Evolutionary conservation across 2,797 vertebrate species (phyloP), one percentile per base, ranked within the genome.

Genomic region (Mionectes olivaceus): DNA sequence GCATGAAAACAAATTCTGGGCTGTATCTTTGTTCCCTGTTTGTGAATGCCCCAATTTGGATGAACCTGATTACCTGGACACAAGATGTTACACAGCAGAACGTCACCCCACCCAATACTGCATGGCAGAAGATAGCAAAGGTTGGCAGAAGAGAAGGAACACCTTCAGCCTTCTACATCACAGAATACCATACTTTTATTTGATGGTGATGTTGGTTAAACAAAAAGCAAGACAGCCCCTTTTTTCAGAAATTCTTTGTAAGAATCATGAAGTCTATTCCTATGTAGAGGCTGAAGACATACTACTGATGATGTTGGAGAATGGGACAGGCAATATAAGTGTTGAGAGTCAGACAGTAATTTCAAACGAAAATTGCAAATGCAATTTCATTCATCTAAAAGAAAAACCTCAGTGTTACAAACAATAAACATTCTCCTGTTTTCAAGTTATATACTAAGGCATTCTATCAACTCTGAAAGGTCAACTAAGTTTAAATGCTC

Each of bases 41-140:
- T 78, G 69, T 8, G 7, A 87, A 91, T 88, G 65, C 21, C 56
- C 27, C 65, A 73, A 9, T 74, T 85, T 89, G 93, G 69, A 68
- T 87, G 47, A 88, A 85, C 59, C 50, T 21, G 92, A 95, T 92
- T 87, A 94, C 63, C 68, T 89, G 87, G 67, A 44, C 73, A 89
- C 39, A 47, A 84, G 79, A 79, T 5, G 9, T 82, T 69, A 87
- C 28, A 57, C 7, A 75, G 78, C 27, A 81, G 32, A 89, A 85
- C 1, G 37, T 33, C 59, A 91, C 82, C 55, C 73, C 95, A 94
- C 93, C 92, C 94, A 88, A 13, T 5, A 74, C 64, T 56, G 85
- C 50, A 27, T 1, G 16, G 57, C 53, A 82, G 47, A 80, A 89
- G 91, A 95, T 94, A 96, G 57, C 32, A 93, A 78, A 91, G 61